phyloP scores from a whole-genome alignment of 2,113 vertebrate species.

The Puntigrus tetrazona region DNA sequence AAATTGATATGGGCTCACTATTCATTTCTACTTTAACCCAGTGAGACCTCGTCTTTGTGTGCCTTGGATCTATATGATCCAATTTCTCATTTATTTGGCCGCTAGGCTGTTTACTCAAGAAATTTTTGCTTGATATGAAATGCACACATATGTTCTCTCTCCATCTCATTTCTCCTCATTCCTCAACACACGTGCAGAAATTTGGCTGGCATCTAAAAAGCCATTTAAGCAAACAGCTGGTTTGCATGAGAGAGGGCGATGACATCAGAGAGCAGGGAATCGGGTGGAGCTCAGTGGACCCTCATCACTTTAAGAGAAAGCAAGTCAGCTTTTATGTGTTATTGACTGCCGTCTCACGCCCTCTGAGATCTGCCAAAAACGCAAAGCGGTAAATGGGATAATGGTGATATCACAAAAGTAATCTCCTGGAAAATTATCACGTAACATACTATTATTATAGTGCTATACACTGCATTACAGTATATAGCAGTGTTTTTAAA shows the following conservation, averaged over 20 bases:
- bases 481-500: no score
- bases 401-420: neutral
- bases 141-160: slow-evolving; percentile 13
- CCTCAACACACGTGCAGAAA: slow-evolving; percentile 38
- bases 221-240: slow-evolving; percentile 67
- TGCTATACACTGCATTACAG: no score
- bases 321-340: slow-evolving; percentile 4
- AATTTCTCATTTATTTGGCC: neutral
- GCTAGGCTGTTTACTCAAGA: slow-evolving; percentile 8
- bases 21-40: neutral
- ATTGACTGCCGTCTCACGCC: neutral
- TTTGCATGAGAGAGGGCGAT: slow-evolving; percentile 67
- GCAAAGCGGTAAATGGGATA: neutral
- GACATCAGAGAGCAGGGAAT: slow-evolving; percentile 69
- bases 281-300: slow-evolving; percentile 55
- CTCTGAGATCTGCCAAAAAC: neutral
- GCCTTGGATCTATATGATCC: neutral
- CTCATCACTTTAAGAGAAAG: slow-evolving; percentile 13
- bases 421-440: neutral
- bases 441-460: no score
- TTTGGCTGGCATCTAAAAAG: slow-evolving; percentile 50
- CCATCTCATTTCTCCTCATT: neutral
- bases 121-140: neutral
- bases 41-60: neutral
- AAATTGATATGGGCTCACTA: slow-evolving; percentile 26